Evolutionary conservation across 2,113 vertebrate species (phyloP), one percentile per base, ranked within the genome.

Genomic region (Mastomys coucha): DNA sequence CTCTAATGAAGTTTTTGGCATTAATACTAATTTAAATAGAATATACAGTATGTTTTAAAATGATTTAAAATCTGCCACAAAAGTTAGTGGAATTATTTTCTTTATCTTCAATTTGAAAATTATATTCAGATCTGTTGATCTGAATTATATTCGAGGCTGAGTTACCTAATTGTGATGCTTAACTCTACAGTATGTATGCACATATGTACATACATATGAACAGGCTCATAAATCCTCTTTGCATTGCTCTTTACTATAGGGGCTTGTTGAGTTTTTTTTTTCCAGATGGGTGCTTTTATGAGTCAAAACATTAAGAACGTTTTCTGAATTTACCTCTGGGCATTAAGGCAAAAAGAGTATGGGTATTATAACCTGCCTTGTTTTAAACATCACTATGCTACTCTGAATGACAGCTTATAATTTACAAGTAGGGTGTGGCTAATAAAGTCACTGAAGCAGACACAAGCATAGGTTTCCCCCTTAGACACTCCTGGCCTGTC

Each of bases 391-490:
- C 98, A 97, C 97, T 28, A 4, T 95, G 94, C 95, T 26, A 3
- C 88, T 91, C 82, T 98, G 98, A 99, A 93, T 96, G 98, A 98
- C 99, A 98, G 95, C 97, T 98, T 87, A 97, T 97, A 98, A 98
- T 98, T 98, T 98, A 97, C 95, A 97, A 97, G 95, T 91, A 98
- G 98, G 98, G 98, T 98, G 98, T 98, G 98, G 98, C 97, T 98
- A 98, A 97, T 97, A 93, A 98, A 98, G 97, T 95, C 96, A 98
- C 96, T 97, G 98, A 97, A 98, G 97, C 98, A 98, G 98, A 97
- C 93, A 97, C 60, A 96, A 97, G 94, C 94, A 94, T 95, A 97
- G 94, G 91, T 97, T 95, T 96, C 14, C 63, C 93, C 67, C 97
- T 94, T 94, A 94, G 45, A 96, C 84, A 98, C 97, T 98, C 96